Conservation (phyloP, 2,113 vertebrate species). For the Myrmecophaga tridactyla region DNA sequence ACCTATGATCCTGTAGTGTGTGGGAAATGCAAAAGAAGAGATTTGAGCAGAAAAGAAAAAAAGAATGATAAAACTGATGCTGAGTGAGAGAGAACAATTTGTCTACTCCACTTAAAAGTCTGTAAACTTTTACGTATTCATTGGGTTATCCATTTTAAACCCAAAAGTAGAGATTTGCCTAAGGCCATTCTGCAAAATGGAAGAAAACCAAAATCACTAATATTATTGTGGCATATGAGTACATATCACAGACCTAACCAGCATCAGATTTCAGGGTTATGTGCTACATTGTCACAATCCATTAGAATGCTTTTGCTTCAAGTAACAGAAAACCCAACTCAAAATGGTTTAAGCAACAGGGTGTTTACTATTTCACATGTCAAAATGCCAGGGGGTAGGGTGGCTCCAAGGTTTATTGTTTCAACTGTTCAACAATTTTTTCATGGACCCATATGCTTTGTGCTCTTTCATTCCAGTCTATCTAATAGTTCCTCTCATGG, state of each 20-base stretch:
- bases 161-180: neutral
- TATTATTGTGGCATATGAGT: neutral
- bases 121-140: constrained; percentile 21
- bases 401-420: neutral
- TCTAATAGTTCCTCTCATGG: neutral
- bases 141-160: constrained; percentile 37
- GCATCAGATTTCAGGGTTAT: constrained; percentile 17
- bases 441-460: neutral
- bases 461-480: neutral
- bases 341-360: too few relatives aligned
- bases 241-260: neutral
- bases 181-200: constrained; percentile 27
- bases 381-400: neutral
- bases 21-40: constrained; percentile 21
- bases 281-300: neutral
- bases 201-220: constrained; percentile 28
- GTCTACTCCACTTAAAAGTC: constrained; percentile 4
- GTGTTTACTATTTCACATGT: neutral
- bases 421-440: neutral
- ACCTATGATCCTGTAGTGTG: neutral
- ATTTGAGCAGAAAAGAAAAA: constrained; percentile 12
- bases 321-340: too few relatives aligned
- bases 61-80: neutral
- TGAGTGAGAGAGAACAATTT: neutral
- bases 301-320: constrained; percentile 13